Conservation (phyloP, 2,797 vertebrate species). For the Pseudochaenichthys georgianus region DNA sequence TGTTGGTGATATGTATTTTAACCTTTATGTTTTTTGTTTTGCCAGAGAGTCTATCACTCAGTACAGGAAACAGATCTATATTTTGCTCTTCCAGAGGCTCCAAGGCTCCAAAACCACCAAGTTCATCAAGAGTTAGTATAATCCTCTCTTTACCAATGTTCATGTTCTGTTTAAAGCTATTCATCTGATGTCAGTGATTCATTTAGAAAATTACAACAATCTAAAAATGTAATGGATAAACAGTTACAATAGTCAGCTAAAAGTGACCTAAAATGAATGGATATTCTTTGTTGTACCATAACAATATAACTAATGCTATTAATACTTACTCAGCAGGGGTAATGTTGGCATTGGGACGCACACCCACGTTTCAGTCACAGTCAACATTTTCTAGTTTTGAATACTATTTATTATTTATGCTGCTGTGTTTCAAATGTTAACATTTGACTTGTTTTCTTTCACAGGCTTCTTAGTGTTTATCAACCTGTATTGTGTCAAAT, state of each 20-base stretch:
- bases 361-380: no score
- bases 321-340: no score
- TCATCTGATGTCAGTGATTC: not conserved
- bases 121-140: constrained; percentile 95
- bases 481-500: constrained; percentile 96
- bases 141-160: not conserved
- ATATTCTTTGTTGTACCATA: no score
- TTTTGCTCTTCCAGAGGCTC: constrained; percentile 97
- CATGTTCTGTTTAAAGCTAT: not conserved
- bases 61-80: constrained; percentile 98
- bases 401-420: not conserved
- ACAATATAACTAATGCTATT: no score
- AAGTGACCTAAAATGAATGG: no score
- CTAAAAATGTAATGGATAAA: no score
- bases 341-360: no score
- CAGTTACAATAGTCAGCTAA: no score
- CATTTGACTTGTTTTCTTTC: not conserved
- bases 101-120: constrained; percentile 99
- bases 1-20: not conserved
- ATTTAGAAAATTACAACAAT: not conserved
- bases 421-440: no score
- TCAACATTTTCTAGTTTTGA: no score
- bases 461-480: constrained; percentile 97
- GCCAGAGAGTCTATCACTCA: constrained; percentile 92
- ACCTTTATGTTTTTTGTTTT: not conserved